Base-by-base conservation (phyloP, 2,797 vertebrate species). In the Enteromius trimaculatus region DNA sequence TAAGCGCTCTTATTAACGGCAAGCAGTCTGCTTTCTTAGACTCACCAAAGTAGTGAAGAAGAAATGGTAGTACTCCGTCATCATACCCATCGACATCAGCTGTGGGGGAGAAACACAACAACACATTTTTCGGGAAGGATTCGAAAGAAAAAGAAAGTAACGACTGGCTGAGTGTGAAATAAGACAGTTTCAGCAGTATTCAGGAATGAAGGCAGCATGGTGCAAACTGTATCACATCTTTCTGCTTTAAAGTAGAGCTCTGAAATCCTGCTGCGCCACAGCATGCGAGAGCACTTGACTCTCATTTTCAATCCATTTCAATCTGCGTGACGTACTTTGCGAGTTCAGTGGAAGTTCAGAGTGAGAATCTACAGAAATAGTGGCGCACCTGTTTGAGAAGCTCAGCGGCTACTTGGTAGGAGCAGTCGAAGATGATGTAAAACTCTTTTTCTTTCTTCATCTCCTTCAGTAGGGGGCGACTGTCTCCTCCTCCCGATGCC, bases 81-180 rank as follows among this genome's bases (percentile, higher is more conserved):
- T 99, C 98, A 99, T 99, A 85, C 98, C 98, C 97, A 99, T 97
- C 23, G 97, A 97, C 19, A 98, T 96, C 82, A 98, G 95, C 98
- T 99, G 91, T 51, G 62, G 71, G 91, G 87, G 90, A 88, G 29
- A 70, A 64, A 69, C 17, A 83, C 58, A 75, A 26, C 64, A 77
- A 55, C 65, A 68, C 13, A 53, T 37, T 29, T 74, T 68, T 21
- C 23, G 39, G 8, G 4, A 80, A 21, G 31, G 16, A 72, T 34
- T 6, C 26, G 19, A 29, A 65, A 29, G 37, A 2, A 17, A 21
- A 37, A 70, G 47, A 70, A 68, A 68, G 23, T 39, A 72, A 72
- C 8, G 16, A 49, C 3, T 29, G 60, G 14, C 47, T 77, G 51
- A 29, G 26, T 60, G 31, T 78, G 11, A 77, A 72, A 55, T 76